phyloP scores from a whole-genome alignment of 2,113 vertebrate genomes.

The Gymnarchus niloticus region DNA sequence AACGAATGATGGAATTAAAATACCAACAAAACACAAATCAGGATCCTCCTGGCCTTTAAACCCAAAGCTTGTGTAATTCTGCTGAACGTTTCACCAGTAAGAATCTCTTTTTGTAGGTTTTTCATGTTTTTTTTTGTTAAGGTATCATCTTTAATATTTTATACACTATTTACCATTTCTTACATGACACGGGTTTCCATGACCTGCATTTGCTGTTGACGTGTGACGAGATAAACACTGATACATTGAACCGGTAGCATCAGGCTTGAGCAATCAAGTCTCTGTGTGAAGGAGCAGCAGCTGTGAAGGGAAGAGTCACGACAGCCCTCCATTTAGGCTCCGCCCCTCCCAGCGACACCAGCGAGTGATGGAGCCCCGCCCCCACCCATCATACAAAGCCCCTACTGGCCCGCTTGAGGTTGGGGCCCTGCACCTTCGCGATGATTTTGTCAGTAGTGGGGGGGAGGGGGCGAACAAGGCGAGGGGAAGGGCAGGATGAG shows the following conservation, averaged over 20 bases:
- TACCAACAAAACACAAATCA: conserved; percentile 46
- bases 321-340: conserved; percentile 46
- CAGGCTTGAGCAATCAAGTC: conserved; percentile 80
- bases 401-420: conserved; percentile 55
- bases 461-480: conserved; percentile 17
- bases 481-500: conserved; percentile 34
- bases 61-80: conserved; percentile 50
- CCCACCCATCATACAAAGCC: conserved; percentile 55
- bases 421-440: conserved; percentile 57
- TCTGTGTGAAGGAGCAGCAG: conserved; percentile 75
- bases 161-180: conserved; percentile 42
- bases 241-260: conserved; percentile 70
- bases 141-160: conserved; percentile 36
- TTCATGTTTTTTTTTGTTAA: conserved; percentile 14
- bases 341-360: conserved; percentile 55
- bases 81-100: conserved; percentile 16
- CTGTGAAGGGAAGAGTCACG: conserved; percentile 63
- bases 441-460: conserved; percentile 36
- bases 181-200: conserved; percentile 30
- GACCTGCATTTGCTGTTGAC: conserved; percentile 34
- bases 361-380: conserved; percentile 46
- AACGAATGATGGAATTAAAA: conserved; percentile 41
- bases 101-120: conserved; percentile 22
- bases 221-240: conserved; percentile 50
- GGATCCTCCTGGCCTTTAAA: conserved; percentile 59